Evolutionary conservation across 2,113 vertebrate species (phyloP).

Genomic region (Seriola rivoliana): DNA sequence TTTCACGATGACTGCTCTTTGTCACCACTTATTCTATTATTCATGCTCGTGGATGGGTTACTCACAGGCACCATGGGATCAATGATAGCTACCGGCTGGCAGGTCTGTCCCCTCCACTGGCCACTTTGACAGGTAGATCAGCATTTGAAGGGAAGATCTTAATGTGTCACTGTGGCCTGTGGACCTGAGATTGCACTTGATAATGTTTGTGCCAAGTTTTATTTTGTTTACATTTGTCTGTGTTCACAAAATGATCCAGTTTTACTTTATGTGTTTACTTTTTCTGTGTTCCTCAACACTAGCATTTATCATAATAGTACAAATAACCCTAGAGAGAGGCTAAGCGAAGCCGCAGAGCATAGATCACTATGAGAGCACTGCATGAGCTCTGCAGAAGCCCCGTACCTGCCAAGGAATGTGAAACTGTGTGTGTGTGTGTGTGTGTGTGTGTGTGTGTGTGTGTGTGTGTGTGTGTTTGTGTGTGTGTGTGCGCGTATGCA

Average conservation of each 20-base stretch:
- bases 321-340: constrained; percentile 32
- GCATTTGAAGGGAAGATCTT: not conserved
- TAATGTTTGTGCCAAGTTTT: constrained; percentile 66
- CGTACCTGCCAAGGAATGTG: constrained; percentile 47
- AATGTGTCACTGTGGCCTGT: not conserved
- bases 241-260: constrained; percentile 17
- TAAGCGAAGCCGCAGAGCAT: constrained; percentile 32
- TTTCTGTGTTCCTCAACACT: constrained; percentile 42
- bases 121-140: not conserved
- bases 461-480: not conserved
- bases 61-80: constrained; percentile 17
- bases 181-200: constrained; percentile 34
- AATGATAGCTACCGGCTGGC: not conserved
- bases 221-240: constrained; percentile 66
- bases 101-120: not conserved
- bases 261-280: constrained; percentile 15
- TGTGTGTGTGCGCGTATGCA: not conserved
- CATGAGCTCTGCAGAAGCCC: constrained; percentile 67
- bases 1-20: constrained; percentile 42
- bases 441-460: not conserved
- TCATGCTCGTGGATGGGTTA: constrained; percentile 44
- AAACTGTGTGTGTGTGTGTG: constrained; percentile 16
- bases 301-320: constrained; percentile 43
- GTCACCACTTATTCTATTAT: constrained; percentile 51
- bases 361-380: constrained; percentile 56